phyloP scores from a whole-genome alignment of 2,113 vertebrate species.

The Montifringilla adamsi region DNA sequence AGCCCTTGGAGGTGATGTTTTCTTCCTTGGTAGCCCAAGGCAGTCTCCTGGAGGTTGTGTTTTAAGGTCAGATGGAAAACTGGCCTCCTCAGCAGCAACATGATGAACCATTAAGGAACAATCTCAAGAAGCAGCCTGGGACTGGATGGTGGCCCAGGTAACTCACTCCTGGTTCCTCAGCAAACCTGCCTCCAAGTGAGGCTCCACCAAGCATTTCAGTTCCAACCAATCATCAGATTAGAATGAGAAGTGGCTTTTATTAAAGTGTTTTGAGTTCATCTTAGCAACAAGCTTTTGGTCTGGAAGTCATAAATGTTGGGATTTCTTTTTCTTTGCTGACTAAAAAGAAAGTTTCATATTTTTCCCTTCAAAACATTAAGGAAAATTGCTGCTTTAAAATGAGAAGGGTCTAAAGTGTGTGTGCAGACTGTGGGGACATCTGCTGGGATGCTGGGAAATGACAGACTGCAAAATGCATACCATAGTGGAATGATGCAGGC shows the following conservation, averaged over 20 bases:
- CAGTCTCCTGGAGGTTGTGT: not conserved
- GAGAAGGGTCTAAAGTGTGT: not conserved
- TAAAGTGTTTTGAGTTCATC: not conserved
- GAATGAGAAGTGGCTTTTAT: not conserved
- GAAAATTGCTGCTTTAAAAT: not conserved
- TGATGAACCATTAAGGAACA: not conserved
- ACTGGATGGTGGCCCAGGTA: not conserved
- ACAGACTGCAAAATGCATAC: not conserved
- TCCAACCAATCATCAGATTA: not conserved
- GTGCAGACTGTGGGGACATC: constrained; percentile 36
- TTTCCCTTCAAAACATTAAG: not conserved
- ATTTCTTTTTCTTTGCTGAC: not conserved
- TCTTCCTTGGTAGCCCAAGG: not conserved
- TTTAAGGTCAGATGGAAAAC: not conserved
- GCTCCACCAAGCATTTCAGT: not conserved
- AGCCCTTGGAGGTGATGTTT: not conserved
- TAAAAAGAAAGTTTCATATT: not conserved
- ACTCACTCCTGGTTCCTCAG: not conserved
- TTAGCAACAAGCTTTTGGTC: not conserved
- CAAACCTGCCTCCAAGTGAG: not conserved
- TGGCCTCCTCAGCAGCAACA: not conserved
- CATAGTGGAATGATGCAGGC: not conserved
- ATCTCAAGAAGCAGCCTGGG: not conserved
- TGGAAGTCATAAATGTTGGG: not conserved
- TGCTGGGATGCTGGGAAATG: constrained; percentile 29